These are phyloP conservation scores for Dyspetes luteomarginatus DNA, from an alignment of 2,888 invertebrate species.

Conservation along the genomic window DNA sequence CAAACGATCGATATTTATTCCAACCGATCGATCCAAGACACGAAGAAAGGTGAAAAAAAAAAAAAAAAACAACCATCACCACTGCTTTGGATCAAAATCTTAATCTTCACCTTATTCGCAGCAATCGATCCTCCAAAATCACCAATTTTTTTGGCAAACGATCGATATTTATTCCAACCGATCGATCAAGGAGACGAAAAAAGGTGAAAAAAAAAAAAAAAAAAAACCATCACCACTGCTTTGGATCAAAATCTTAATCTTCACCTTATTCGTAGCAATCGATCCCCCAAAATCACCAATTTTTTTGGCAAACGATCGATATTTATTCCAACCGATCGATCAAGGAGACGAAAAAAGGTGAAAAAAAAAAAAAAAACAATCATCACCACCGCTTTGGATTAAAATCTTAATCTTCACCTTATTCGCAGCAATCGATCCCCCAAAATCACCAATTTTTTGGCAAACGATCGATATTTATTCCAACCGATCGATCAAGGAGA, in stretches of 20 bases:
- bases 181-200: not conserved
- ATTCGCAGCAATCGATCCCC: too few species aligned
- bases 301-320: not conserved
- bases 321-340: not conserved
- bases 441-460: constrained; percentile 5
- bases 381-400: constrained; percentile 21
- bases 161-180: not conserved
- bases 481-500: not conserved
- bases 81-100: constrained; percentile 4
- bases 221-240: constrained; percentile 10
- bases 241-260: not conserved
- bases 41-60: not conserved
- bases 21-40: not conserved
- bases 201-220: not conserved
- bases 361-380: not conserved
- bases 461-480: not conserved
- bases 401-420: not conserved
- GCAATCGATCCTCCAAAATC: constrained; percentile 19
- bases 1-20: not conserved
- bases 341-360: not conserved
- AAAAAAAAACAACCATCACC: constrained; percentile 13
- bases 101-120: too few species aligned
- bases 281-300: constrained; percentile 28
- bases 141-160: not conserved
- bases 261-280: too few species aligned